A percentile compares a stretch with the other conserved stretches of the same genome.
Evolutionary conservation across 2,888 invertebrate species (phyloP).

Genomic region (Dolomedes plantarius): DNA sequence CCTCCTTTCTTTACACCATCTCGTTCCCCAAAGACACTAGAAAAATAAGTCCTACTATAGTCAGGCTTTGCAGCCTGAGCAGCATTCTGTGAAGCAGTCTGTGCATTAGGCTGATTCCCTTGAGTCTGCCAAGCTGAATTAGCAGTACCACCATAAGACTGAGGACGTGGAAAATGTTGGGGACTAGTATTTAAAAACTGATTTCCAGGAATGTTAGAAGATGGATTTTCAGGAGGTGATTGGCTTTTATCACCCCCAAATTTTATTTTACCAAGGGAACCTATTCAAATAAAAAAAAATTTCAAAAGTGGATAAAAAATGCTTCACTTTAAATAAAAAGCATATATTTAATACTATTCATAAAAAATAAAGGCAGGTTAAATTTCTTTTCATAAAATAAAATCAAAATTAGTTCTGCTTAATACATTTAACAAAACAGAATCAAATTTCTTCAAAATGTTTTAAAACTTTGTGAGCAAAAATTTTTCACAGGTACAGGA

Average conservation of each 20-base stretch:
- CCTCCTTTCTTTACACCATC: slow-evolving; percentile 48
- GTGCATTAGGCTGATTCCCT: background rate
- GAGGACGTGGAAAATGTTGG: slow-evolving; percentile 66
- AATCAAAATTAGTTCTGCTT: no score
- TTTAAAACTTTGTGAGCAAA: no score
- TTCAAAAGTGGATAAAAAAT: background rate
- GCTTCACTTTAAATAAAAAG: background rate
- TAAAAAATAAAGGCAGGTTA: background rate
- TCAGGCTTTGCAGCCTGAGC: slow-evolving; percentile 77
- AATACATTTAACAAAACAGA: no score
- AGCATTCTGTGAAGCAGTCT: no score
- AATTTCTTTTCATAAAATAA: no score
- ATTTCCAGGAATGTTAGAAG: background rate
- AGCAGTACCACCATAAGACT: slow-evolving; percentile 66
- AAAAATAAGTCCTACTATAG: slow-evolving; percentile 84
- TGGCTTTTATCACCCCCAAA: slow-evolving; percentile 4
- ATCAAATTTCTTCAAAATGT: no score
- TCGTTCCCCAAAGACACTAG: slow-evolving; percentile 72
- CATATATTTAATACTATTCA: background rate
- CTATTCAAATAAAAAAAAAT: background rate
- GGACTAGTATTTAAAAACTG: slow-evolving; percentile 68
- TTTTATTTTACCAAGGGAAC: slow-evolving; percentile 35
- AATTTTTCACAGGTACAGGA: no score
- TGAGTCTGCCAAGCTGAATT: slow-evolving; percentile 51
- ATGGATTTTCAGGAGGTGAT: slow-evolving; percentile 1